Percentiles rank a stretch among this genome's conserved stretches.
Conservation (phyloP, 2,113 vertebrate genomes). For the Corythaeola cristata region DNA sequence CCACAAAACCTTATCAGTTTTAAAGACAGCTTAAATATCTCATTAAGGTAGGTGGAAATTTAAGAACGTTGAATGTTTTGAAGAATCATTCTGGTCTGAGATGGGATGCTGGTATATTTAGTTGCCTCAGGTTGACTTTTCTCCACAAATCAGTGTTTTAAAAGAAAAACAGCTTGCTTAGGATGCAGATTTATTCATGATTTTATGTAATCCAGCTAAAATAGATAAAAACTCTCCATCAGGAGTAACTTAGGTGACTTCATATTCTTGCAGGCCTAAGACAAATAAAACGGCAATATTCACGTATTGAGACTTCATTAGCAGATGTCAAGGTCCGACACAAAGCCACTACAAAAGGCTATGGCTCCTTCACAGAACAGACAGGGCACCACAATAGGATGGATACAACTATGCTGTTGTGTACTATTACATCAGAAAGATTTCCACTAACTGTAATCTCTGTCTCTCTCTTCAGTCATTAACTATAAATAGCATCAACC, state of each 20-base stretch:
- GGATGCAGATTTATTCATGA: not conserved
- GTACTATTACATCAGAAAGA: not conserved
- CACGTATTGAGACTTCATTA: not conserved
- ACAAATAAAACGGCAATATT: not conserved
- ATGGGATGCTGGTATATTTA: not conserved
- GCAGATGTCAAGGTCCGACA: not conserved
- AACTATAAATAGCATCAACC: not conserved
- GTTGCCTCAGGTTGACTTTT: not conserved
- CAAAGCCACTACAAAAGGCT: not conserved
- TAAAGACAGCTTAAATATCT: not conserved
- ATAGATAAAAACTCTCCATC: not conserved
- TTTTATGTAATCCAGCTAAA: not conserved
- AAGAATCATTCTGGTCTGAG: not conserved
- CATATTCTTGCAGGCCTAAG: not conserved
- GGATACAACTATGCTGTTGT: not conserved
- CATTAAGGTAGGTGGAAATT: not conserved
- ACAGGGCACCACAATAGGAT: no score
- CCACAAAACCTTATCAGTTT: not conserved
- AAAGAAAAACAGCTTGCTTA: not conserved
- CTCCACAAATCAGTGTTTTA: not conserved
- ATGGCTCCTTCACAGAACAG: not conserved
- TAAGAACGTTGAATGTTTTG: not conserved
- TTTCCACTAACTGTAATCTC: not conserved
- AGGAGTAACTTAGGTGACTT: not conserved
- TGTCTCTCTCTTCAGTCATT: not conserved